phyloP scores from a whole-genome alignment of 2,888 invertebrate genomes.

The Drosophila dives region DNA sequence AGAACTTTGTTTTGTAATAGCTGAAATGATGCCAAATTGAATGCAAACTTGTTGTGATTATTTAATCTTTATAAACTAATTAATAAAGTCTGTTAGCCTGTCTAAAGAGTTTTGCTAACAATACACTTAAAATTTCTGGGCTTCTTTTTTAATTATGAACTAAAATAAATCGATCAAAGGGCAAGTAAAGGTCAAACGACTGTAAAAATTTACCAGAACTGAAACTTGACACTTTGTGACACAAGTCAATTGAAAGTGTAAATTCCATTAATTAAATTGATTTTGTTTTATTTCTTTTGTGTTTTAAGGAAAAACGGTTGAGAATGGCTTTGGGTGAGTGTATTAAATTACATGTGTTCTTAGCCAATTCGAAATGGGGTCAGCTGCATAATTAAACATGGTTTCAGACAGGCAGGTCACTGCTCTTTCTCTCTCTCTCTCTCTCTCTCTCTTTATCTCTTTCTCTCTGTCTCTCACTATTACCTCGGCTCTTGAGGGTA shows the following conservation, averaged over 20 bases:
- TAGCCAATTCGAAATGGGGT: conserved; percentile 18
- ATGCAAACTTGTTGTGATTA: background rate
- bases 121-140: conserved; percentile 14
- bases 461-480: conserved; percentile 8
- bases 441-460: background rate
- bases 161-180: conserved; percentile 47
- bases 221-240: conserved; percentile 52
- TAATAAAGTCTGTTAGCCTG: background rate
- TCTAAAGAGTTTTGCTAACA: background rate
- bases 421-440: background rate
- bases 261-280: conserved; percentile 58
- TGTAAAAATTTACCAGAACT: conserved; percentile 38
- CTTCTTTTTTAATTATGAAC: conserved; percentile 44
- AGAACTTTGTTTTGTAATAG: background rate
- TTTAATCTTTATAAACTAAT: background rate
- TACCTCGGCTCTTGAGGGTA: conserved; percentile 27
- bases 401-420: conserved; percentile 15
- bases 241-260: conserved; percentile 21
- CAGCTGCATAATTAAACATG: conserved; percentile 57
- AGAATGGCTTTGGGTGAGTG: conserved; percentile 22
- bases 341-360: conserved; percentile 60
- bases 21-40: background rate
- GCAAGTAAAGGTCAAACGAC: conserved; percentile 4
- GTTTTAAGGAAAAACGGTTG: background rate
- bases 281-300: conserved; percentile 3